Evolutionary conservation across 1,140 invertebrate species (phyloP).

Genomic region (Batillaria attramentaria): DNA sequence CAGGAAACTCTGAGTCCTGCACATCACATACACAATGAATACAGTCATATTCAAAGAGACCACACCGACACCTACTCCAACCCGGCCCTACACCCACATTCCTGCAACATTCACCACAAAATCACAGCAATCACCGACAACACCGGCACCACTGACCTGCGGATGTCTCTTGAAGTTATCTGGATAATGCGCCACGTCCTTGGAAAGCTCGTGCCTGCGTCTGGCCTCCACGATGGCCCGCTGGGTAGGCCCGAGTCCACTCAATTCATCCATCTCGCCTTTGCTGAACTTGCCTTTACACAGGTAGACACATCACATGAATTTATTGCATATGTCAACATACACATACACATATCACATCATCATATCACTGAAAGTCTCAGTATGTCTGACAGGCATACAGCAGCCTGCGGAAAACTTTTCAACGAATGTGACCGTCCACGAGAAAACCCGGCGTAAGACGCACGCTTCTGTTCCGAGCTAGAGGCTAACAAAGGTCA

Average conservation of each 20-base stretch:
- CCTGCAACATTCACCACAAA: not conserved
- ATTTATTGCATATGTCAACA: no score
- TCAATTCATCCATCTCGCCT: slow-evolving; percentile 19
- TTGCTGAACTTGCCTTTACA: no score
- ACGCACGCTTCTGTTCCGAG: no score
- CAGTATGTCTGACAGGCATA: no score
- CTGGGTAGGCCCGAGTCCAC: slow-evolving; percentile 66
- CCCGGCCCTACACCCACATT: not conserved
- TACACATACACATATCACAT: no score
- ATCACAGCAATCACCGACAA: not conserved
- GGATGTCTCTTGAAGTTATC: slow-evolving; percentile 61
- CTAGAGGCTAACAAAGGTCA: no score
- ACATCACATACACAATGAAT: not conserved
- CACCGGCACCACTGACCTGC: slow-evolving; percentile 54
- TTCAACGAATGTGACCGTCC: no score
- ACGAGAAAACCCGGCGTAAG: no score
- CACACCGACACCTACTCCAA: not conserved
- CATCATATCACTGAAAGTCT: no score
- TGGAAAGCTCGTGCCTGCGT: slow-evolving; percentile 36
- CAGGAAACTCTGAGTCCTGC: slow-evolving; percentile 71
- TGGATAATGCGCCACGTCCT: slow-evolving; percentile 52
- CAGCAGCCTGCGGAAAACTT: no score
- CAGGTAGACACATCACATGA: no score
- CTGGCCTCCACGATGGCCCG: slow-evolving; percentile 58
- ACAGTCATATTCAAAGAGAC: not conserved